Evolutionary conservation across 2,888 invertebrate genomes (phyloP), one percentile per base, ranked within the genome.

Genomic region (Notodonta dromedarius): DNA sequence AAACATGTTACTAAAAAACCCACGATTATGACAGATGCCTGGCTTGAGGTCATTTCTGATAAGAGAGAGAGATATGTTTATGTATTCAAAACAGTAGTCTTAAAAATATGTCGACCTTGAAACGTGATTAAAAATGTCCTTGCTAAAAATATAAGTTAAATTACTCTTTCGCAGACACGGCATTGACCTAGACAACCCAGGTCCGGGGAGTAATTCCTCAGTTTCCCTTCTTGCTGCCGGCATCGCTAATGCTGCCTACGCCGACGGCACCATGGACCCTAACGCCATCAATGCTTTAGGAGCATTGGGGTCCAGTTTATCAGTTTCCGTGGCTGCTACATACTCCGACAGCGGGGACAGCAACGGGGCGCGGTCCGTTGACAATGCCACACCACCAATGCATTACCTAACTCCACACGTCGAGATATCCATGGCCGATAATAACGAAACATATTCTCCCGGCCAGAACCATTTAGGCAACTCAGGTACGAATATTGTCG

Each of bases 331-430:
- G 2, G 95, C 95, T 0, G 96, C 96, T n/a, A 96, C 96, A 39
- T 96, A 96, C 79, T 97, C 97, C 50, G 97, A 97, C 82, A 97
- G 97, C 70, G 97, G 97, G 0, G 97, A 97, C 78, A 97, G 97
- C 71, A 96, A 96, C 59, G 96, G 96, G 1, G 96, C 95, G 52
- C 94, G 97, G 61, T 97, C 97, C 0, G 95, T 96, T n/a, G 97
- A 97, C 82, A 97, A 97, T 80, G 97, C 96, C 9, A 97, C 97
- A 55, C 97, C 97, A 12, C 97, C 97, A 0, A 97, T 97, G 97
- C 97, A 98, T 87, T 98, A 98, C 84, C 94, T 98, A 51, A 97
- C 98, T 48, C 98, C 98, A 7, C 98, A 98, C 76, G 97, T 98
- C 46, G 98, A 98, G 93, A 98, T 98, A 85, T 97, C 97, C 51